Percentiles rank a stretch among this genome's conserved stretches.
phyloP scores from a whole-genome alignment of 2,888 invertebrate species.

The Drosophila parthenogenetica region DNA sequence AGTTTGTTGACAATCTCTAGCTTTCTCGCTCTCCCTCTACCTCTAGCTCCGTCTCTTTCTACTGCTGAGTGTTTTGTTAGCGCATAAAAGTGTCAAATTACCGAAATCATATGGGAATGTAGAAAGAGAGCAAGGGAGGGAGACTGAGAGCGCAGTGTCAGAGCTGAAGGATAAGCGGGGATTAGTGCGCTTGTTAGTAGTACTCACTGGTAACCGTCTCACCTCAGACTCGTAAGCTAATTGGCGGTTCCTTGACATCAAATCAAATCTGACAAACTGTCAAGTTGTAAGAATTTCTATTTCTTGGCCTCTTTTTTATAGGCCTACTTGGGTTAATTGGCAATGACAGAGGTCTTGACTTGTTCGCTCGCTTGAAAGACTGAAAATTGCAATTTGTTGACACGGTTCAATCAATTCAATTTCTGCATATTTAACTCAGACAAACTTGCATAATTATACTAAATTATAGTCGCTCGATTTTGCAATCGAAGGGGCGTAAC shows the following conservation, averaged over 20 bases:
- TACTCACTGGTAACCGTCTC: constrained; percentile 32
- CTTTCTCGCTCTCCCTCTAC: neutral
- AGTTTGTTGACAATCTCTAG: neutral
- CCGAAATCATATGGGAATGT: constrained; percentile 65
- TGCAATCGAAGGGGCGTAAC: constrained; percentile 40
- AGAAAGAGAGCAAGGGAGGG: neutral
- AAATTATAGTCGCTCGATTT: constrained; percentile 40
- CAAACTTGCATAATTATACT: constrained; percentile 40
- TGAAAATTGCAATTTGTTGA: constrained; percentile 50
- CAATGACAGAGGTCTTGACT: constrained; percentile 75
- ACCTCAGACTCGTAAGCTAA: constrained; percentile 37
- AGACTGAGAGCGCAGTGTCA: neutral
- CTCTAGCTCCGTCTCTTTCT: constrained; percentile 14
- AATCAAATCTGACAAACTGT: constrained; percentile 71
- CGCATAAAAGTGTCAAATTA: constrained; percentile 77
- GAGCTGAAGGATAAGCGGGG: constrained; percentile 62
- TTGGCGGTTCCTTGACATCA: constrained; percentile 50
- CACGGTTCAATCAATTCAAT: constrained; percentile 34
- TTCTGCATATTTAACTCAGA: constrained; percentile 3
- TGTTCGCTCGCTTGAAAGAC: constrained; percentile 13
- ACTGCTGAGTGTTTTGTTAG: constrained; percentile 52
- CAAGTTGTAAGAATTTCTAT: constrained; percentile 33
- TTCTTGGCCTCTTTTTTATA: constrained; percentile 26
- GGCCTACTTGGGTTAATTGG: constrained; percentile 63
- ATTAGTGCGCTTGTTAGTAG: constrained; percentile 72